phyloP scores from a whole-genome alignment of 2,888 invertebrate genomes.

The Pomacea canaliculata region DNA sequence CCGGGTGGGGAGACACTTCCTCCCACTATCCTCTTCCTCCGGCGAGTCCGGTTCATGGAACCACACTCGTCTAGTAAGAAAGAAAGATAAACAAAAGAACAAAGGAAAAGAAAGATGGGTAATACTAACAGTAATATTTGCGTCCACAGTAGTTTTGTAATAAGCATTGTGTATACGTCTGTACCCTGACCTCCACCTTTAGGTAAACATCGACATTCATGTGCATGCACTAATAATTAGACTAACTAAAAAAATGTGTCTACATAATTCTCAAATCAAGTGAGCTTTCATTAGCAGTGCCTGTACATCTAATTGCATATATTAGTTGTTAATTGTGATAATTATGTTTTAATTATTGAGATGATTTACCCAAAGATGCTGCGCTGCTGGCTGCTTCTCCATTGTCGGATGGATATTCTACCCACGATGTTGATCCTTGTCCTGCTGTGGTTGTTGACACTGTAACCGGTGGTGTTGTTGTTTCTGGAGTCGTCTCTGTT shows the following conservation, averaged over 20 bases:
- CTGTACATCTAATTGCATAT: not conserved
- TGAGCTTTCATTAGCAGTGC: conserved; percentile 1
- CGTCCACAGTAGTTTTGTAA: not conserved
- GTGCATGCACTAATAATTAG: too few species aligned
- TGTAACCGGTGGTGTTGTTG: not conserved
- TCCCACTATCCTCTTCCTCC: conserved; percentile 66
- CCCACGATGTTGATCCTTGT: not conserved
- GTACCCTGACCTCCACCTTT: too few species aligned
- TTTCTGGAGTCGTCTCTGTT: not conserved
- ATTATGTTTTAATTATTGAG: not conserved
- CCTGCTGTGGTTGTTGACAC: not conserved
- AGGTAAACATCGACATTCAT: too few species aligned
- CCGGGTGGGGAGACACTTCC: conserved; percentile 59
- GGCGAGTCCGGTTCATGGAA: conserved; percentile 31
- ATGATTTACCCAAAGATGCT: not conserved
- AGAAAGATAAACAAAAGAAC: not conserved
- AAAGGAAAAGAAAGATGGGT: not conserved
- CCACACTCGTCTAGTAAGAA: conserved; percentile 32
- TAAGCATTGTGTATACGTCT: not conserved
- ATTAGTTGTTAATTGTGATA: too few species aligned
- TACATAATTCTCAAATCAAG: too few species aligned
- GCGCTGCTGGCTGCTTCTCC: not conserved
- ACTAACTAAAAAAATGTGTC: not conserved
- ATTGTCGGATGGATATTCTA: not conserved
- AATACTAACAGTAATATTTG: too few species aligned